Evolutionary conservation across 2,113 vertebrate species (phyloP).

Genomic region (Platichthys stellatus): DNA sequence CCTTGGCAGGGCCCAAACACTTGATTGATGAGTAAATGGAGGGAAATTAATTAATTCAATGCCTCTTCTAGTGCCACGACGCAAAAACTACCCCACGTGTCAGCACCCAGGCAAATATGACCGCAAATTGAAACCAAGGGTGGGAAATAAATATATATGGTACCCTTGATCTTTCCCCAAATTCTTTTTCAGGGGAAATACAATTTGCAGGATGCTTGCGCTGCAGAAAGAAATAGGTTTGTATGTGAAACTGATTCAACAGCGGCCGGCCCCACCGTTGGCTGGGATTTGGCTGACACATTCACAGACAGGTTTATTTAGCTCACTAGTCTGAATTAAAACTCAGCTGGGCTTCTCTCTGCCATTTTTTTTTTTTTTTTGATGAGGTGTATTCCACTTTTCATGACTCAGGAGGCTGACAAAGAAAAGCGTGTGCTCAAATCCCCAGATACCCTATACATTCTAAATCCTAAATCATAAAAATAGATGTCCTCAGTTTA

Average conservation of each 20-base stretch:
- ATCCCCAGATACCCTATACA: constrained; percentile 4
- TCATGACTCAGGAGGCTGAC: constrained; percentile 12
- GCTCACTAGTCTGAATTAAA: constrained; percentile 54
- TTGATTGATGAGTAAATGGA: constrained; percentile 67
- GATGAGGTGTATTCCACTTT: constrained; percentile 13
- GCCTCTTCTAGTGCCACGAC: constrained; percentile 36
- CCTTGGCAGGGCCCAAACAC: constrained; percentile 56
- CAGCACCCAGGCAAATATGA: constrained; percentile 44
- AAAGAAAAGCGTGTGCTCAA: not conserved
- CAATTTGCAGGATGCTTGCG: constrained; percentile 64
- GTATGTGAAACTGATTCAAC: constrained; percentile 49
- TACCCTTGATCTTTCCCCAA: constrained; percentile 56
- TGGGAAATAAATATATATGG: constrained; percentile 9
- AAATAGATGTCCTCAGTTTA: constrained; percentile 23
- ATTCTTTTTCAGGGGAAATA: constrained; percentile 57
- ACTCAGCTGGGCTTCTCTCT: constrained; percentile 29
- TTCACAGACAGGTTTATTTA: constrained; percentile 55
- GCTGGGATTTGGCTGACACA: constrained; percentile 44
- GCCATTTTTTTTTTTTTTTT: constrained; percentile 19
- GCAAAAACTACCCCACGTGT: constrained; percentile 14
- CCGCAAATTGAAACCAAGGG: constrained; percentile 58
- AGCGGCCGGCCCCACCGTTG: not conserved
- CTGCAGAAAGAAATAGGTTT: constrained; percentile 63
- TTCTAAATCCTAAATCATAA: constrained; percentile 14
- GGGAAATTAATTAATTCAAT: constrained; percentile 45